phyloP scores from a whole-genome alignment of 2,113 vertebrate genomes.

The Oceanites oceanicus region DNA sequence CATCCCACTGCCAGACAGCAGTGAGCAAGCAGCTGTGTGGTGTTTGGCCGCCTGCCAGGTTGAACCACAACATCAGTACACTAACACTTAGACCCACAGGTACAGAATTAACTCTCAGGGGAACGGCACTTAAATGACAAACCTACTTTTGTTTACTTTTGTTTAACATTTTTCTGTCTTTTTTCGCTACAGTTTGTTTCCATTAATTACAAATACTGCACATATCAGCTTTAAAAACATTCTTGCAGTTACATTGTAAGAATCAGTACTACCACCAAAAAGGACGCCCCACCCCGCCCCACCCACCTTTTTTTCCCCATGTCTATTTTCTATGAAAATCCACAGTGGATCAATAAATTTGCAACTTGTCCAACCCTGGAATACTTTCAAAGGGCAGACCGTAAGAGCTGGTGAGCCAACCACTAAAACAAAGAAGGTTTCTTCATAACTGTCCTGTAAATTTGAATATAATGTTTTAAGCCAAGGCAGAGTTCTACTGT shows the following conservation, averaged over 20 bases:
- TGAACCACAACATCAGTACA: background rate
- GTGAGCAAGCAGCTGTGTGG: no score
- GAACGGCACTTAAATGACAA: background rate
- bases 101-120: background rate
- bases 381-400: background rate
- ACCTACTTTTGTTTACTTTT: background rate
- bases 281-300: background rate
- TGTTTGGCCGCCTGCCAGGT: no score
- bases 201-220: background rate
- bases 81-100: background rate
- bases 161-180: background rate
- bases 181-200: background rate
- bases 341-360: background rate
- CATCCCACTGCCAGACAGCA: no score
- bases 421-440: background rate
- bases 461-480: background rate
- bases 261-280: background rate
- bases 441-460: background rate
- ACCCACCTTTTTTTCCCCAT: fast-evolving
- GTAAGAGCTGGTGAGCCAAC: background rate
- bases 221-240: background rate
- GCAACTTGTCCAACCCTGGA: background rate
- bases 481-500: background rate
- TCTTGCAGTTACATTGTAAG: background rate
- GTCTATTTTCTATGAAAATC: background rate